phyloP scores from a whole-genome alignment of 2,888 invertebrate genomes.

The Beris chalybata region DNA sequence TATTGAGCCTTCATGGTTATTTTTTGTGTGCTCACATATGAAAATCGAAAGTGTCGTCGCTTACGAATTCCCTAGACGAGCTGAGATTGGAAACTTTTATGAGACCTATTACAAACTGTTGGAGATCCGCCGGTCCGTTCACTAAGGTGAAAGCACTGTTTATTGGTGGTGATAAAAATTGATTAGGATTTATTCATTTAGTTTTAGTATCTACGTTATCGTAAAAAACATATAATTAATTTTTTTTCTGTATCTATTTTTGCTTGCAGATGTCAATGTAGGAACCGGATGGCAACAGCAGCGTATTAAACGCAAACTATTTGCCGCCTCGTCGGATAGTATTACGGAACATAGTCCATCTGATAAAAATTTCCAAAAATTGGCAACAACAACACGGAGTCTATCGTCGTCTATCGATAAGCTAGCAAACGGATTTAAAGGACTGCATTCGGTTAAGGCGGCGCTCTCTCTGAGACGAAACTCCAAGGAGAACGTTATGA shows the following conservation, averaged over 20 bases:
- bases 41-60: no score
- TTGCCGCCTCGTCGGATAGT: conserved; percentile 22
- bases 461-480: conserved; percentile 19
- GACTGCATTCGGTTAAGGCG: conserved; percentile 21
- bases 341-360: conserved; percentile 8
- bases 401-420: conserved; percentile 29
- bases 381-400: conserved; percentile 23
- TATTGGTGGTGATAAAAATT: no score
- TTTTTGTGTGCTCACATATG: no score
- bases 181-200: no score
- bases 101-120: no score
- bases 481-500: conserved; percentile 50
- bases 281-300: conserved; percentile 25
- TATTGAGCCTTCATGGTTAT: no score
- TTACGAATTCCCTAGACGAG: no score
- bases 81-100: no score
- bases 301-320: conserved; percentile 28
- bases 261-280: conserved; percentile 32
- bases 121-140: no score
- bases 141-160: no score
- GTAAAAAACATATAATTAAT: not conserved
- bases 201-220: no score
- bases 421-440: conserved; percentile 24
- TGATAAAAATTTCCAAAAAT: conserved; percentile 25
- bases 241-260: conserved; percentile 10